phyloP scores from a whole-genome alignment of 2,888 invertebrate genomes.

The Leptopterna dolabrata region DNA sequence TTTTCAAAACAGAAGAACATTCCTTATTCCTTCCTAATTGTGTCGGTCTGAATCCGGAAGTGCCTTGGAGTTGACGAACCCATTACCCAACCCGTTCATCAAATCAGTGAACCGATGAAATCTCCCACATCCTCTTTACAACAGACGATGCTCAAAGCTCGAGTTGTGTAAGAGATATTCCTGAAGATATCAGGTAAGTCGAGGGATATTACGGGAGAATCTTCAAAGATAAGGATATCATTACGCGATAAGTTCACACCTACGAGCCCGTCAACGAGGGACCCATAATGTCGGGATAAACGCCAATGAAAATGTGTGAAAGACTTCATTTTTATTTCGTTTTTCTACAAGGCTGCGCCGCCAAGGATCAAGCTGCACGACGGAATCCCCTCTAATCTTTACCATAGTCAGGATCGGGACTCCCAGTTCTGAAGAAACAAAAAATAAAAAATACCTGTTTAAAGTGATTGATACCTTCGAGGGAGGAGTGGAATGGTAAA shows the following conservation, averaged over 20 bases:
- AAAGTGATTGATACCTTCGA: conserved; percentile 47
- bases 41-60: too few species aligned
- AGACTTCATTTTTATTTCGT: background rate
- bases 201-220: background rate
- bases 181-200: background rate
- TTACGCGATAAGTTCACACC: conserved; percentile 32
- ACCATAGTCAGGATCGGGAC: background rate
- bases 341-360: background rate
- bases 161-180: background rate
- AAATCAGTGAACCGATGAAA: background rate
- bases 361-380: background rate
- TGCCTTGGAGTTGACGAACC: too few species aligned
- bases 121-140: background rate
- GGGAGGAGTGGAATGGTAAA: conserved; percentile 35
- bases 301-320: conserved; percentile 21
- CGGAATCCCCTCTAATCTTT: conserved; percentile 18
- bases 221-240: conserved; percentile 6
- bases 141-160: background rate
- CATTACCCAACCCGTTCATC: background rate
- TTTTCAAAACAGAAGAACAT: too few species aligned
- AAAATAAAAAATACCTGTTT: conserved; percentile 10
- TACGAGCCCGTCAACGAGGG: background rate
- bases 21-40: too few species aligned
- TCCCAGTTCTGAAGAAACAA: background rate
- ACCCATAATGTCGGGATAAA: background rate